Evolutionary conservation across 2,888 invertebrate genomes (phyloP), one percentile per base, ranked within the genome.

Genomic region (Leptinotarsa tumamoca): DNA sequence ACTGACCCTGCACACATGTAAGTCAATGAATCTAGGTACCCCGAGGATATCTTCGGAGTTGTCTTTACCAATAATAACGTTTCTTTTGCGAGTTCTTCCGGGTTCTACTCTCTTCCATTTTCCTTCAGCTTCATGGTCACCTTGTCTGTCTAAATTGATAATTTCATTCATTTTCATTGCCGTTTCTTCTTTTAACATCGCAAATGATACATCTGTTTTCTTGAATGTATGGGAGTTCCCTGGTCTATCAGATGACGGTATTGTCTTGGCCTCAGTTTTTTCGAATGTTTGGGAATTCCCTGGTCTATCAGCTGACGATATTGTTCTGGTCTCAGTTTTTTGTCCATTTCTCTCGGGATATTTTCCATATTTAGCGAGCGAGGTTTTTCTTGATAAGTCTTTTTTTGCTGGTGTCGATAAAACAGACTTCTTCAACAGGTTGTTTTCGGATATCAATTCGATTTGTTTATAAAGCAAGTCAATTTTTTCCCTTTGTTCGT

Each of bases 1-100:
- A 67, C 49, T 67, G 7, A 67, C 50, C 49, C 68, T 68, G 52
- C 68, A 68, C 23, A 68, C 54, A 33, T 68, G 68, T 27, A 68
- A 52, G 54, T 68, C 68, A 52, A 68, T 68, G 54, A 51, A 67
- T 21, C 67, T 68, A 33, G 23, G 54, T 15, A 68, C 67, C 21
- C 67, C 67, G 13, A 50, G 4, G 18, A 67, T 67, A 49, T 50
- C 67, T 15, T 50, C 23, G 14, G 51, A 67, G 21, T 67, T 67
- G 18, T 67, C 67, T 13, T 67, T 67, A 50, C 67, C 67, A 67
- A 67, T 67, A n/a, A 67, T 23, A n/a, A 68, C 27, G 23, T 52
- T 52, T 68, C 18, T 68, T 54, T 27, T 18, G 50, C 67, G 50
- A 18, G 15, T 50, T 18, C 17, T n/a, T 67, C 51, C 49, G 15